Base-by-base conservation (phyloP, 1,140 invertebrate species). In the Drosophila santomea region DNA sequence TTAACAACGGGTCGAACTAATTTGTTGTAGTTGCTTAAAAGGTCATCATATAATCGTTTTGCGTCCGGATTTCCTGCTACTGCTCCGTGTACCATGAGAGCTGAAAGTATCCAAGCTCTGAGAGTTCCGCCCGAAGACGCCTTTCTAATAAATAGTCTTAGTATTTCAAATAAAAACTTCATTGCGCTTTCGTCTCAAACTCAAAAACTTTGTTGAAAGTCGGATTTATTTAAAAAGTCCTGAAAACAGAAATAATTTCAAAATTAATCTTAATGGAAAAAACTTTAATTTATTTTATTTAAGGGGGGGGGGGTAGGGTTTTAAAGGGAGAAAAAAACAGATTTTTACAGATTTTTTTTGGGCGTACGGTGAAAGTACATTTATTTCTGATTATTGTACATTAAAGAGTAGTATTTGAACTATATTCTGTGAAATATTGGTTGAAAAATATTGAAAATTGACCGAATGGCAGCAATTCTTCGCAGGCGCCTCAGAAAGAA, bases 11-110 rank as follows among this genome's bases (percentile, higher is more conserved):
- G 97, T 62, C 97, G 95, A 78, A 98, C 97, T 86, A 98, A 94
- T 94, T 98, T 98, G 94, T 98, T 98, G 94, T 98, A 98, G 93
- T 98, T 98, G 91, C 96, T 97, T 66, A 98, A 94, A 63, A 98
- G 95, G 93, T 98, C 97, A 94, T 97, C 97, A 94, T 98, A 98
- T 56, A 98, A 94, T 75, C 97, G 95, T 94, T 97, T 97, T 74
- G 97, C 97, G 93, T 97, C 97, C 77, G 97, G 97, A 94, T 97
- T 97, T 91, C 96, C 96, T 77, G 94, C 95, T 93, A 92, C 91
- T 45, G 91, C 91, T 36, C 86, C 95, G 95, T 94, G 93, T 17
- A 94, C 90, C 74, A 92, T 91, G 20, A 91, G 64, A 47, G 81
- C 89, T 45, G 90, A 92, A 55, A 92, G 63, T 20, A 92, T 72